A percentile compares a stretch with the other conserved stretches of the same genome.
Conservation (phyloP, 30 jellyfish, hydroid and myxozoan genomes). For the Rhopilema esculentum region DNA sequence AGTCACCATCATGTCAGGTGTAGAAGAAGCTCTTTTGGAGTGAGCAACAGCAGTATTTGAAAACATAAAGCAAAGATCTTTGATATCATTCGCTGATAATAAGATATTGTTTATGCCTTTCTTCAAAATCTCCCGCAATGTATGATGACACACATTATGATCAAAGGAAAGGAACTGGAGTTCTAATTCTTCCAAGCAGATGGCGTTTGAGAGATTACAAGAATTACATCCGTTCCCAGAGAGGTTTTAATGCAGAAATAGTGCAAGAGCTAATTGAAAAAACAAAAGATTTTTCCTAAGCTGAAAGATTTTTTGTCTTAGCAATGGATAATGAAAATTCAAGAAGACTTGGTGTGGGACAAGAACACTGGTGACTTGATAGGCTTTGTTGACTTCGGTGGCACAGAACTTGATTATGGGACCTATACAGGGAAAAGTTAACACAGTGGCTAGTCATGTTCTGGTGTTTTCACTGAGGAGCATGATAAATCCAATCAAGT, state of each 20-base stretch:
- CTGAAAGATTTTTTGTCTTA: conserved; percentile 28
- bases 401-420: conserved; percentile 20
- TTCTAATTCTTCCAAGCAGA: conserved; percentile 62
- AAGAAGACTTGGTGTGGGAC: conserved; percentile 58
- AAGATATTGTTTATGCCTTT: conserved; percentile 63
- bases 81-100: conserved; percentile 83
- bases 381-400: conserved; percentile 55
- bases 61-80: conserved; percentile 64
- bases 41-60: conserved; percentile 72
- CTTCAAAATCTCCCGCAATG: conserved; percentile 73
- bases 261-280: conserved; percentile 16
- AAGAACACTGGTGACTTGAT: conserved; percentile 57
- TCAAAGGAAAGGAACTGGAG: conserved; percentile 60
- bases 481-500: not conserved
- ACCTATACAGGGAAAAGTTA: conserved; percentile 3
- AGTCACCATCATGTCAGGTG: conserved; percentile 57
- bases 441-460: conserved; percentile 30
- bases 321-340: conserved; percentile 16
- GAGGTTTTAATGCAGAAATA: conserved; percentile 29
- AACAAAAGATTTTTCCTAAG: conserved; percentile 1
- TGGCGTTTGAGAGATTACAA: conserved; percentile 73
- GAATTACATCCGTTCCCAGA: conserved; percentile 70
- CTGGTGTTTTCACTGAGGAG: conserved; percentile 29
- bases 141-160: conserved; percentile 73
- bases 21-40: conserved; percentile 86